These are phyloP conservation scores for Lagopus leucura DNA, from an alignment of 2,113 vertebrate species.

Conservation along the genomic window DNA sequence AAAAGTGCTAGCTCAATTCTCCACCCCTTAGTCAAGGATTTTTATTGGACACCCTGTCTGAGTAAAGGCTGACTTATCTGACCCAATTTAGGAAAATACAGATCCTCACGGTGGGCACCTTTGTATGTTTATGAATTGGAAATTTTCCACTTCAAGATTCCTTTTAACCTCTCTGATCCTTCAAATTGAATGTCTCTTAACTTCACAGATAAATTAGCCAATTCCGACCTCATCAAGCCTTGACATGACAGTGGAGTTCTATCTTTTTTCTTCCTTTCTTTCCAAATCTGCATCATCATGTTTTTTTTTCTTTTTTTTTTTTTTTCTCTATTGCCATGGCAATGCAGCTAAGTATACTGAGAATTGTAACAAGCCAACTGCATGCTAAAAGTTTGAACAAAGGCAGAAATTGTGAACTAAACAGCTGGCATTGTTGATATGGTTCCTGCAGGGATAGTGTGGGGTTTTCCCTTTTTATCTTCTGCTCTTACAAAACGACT, in stretches of 20 bases:
- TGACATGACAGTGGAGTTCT: conserved; percentile 9
- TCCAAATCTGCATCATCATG: conserved; percentile 49
- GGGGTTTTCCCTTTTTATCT: background rate
- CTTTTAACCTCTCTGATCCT: conserved; percentile 64
- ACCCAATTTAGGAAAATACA: conserved; percentile 16
- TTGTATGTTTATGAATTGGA: conserved; percentile 44
- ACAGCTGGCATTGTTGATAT: background rate
- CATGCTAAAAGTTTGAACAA: conserved; percentile 44
- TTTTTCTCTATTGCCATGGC: conserved; percentile 71
- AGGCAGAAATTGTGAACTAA: conserved; percentile 53
- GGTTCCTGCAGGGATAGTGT: conserved; percentile 19
- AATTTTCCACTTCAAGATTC: conserved; percentile 44
- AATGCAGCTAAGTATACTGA: conserved; percentile 47
- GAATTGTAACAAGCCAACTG: conserved; percentile 7
- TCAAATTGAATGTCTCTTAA: conserved; percentile 9
- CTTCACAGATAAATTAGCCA: conserved; percentile 43
- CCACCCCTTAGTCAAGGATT: background rate
- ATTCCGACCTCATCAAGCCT: conserved; percentile 24
- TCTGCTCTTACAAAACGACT: conserved; percentile 60
- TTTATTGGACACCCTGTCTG: background rate
- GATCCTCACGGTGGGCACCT: background rate
- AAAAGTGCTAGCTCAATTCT: background rate
- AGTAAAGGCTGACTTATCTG: background rate
- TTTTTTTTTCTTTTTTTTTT: conserved; percentile 4
- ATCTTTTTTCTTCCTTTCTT: conserved; percentile 4